These are phyloP conservation scores for Rhodeus uyekii DNA, from an alignment of 2,797 vertebrate genomes.

Conservation along the genomic window DNA sequence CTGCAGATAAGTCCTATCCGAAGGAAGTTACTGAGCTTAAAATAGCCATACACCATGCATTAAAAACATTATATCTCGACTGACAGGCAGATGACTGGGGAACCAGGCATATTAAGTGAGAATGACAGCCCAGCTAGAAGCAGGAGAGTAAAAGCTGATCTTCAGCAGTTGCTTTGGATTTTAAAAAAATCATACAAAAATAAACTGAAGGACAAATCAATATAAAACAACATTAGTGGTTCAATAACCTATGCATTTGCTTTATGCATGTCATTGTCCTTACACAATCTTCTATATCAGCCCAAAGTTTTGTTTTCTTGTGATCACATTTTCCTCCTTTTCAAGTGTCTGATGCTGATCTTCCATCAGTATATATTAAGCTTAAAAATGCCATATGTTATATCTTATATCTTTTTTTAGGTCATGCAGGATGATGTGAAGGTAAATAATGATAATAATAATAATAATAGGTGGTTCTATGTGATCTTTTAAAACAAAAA, in stretches of 20 bases:
- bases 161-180: not conserved
- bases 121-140: slow-evolving; percentile 27
- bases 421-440: not conserved
- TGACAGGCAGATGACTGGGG: slow-evolving; percentile 22
- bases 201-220: not conserved
- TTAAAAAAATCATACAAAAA: too few species aligned
- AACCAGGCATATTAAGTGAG: slow-evolving; percentile 4
- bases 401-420: not conserved
- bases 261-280: not conserved
- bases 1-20: not conserved
- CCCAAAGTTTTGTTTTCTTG: not conserved
- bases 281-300: not conserved
- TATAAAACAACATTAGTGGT: not conserved
- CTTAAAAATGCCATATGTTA: not conserved
- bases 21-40: slow-evolving; percentile 33
- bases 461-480: not conserved
- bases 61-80: slow-evolving; percentile 28
- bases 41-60: slow-evolving; percentile 41
- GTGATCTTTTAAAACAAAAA: not conserved
- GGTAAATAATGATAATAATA: not conserved
- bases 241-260: not conserved
- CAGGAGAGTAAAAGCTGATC: slow-evolving; percentile 4
- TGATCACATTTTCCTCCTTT: slow-evolving; percentile 1
- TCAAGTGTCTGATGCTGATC: not conserved
- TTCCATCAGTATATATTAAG: not conserved